Base-by-base conservation (phyloP, 2,113 vertebrate species). In the Pedionomus torquatus region DNA sequence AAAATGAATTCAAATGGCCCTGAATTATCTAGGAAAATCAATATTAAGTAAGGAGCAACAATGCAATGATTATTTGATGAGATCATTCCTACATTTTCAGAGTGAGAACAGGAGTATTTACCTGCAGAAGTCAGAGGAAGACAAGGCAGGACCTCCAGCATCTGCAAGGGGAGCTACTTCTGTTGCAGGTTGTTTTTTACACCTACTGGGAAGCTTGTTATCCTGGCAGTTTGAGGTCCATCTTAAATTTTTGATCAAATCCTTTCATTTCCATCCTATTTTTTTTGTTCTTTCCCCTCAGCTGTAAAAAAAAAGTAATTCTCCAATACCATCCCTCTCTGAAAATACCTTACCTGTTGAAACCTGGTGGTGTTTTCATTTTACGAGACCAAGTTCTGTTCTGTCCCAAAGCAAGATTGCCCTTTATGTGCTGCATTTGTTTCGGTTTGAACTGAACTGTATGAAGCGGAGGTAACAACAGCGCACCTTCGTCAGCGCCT, bases 401-500 rank as follows among this genome's bases (percentile, higher is more conserved):
- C 26, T 69, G 8, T 30, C 48, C 37, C n/a, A 33, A 26, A 61
- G 39, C 4, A 66, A 64, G 12, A 52, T 6, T 0, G 0, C 33
- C 19, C 10, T 31, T 37, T 43, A 35, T 25, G n/a, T 39, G 65
- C 7, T 26, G 10, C 17, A 46, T 10, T 39, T 48, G 19, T 24
- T 58, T 39, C 12, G 19, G 11, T 33, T 30, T 77, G 23, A 54
- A 25, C 8, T 77, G 31, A 49, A 58, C 51, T 72, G 71, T 31
- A 39, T 13, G 43, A 86, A 49, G 41, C 8, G 26, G 20, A 58
- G 44, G 24, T 76, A 82, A 58, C 41, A 81, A 72, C 20, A 3
- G 17, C 0, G 0, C 8, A 18, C 33, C 23, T 63, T 43, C n/a
- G 63, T 26, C 23, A 63, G 49, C 5, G 33, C 13, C 11, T 61